phyloP scores from a whole-genome alignment of 2,113 vertebrate genomes.

The Syngnathus typhle region DNA sequence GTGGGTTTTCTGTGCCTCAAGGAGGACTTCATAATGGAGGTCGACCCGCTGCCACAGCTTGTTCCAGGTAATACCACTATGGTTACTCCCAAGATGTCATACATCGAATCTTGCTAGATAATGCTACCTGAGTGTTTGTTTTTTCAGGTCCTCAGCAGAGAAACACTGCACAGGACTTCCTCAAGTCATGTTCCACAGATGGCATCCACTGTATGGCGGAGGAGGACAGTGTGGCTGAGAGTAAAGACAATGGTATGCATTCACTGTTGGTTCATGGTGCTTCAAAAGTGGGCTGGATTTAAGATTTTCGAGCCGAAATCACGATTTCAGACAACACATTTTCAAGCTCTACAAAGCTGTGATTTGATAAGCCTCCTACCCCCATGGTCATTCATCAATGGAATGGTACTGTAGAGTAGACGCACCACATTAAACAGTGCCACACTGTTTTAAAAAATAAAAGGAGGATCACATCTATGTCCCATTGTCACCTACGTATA shows the following conservation, averaged over 20 bases:
- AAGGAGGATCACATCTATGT: no score
- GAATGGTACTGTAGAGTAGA: no score
- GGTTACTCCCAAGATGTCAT: background rate
- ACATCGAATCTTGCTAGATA: background rate
- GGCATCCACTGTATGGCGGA: conserved; percentile 73
- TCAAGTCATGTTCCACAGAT: conserved; percentile 77
- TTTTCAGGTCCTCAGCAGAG: conserved; percentile 31
- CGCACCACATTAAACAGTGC: no score
- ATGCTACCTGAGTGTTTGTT: background rate
- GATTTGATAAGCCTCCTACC: no score
- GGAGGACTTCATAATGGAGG: conserved; percentile 96
- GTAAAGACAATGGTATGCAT: conserved; percentile 44
- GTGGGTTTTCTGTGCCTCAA: conserved; percentile 95
- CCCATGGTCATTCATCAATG: no score
- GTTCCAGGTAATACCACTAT: conserved; percentile 24
- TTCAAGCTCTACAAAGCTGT: no score
- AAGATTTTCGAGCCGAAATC: no score
- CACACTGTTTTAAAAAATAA: no score
- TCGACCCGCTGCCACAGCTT: conserved; percentile 75
- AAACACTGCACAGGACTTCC: conserved; percentile 65
- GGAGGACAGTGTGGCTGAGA: background rate
- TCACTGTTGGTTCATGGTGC: background rate
- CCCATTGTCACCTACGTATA: no score
- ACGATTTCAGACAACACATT: no score
- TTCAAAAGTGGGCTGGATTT: background rate